Evolutionary conservation across 2,888 invertebrate species (phyloP).

Genomic region (Phoenoteleia sp.): DNA sequence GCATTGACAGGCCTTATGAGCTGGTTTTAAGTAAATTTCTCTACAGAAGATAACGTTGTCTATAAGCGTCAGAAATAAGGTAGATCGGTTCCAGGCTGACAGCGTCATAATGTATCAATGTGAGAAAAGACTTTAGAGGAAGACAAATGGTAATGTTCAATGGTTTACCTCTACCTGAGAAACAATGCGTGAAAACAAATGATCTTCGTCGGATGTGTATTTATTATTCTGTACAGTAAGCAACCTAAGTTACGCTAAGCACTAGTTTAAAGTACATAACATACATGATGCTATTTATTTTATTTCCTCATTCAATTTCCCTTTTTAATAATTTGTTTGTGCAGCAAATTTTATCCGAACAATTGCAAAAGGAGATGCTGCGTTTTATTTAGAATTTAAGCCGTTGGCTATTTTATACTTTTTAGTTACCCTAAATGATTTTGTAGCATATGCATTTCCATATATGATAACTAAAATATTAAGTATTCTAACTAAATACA

Average conservation of each 20-base stretch:
- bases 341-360: neutral
- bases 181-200: conserved; percentile 82
- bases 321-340: conserved; percentile 35
- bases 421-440: too few relatives aligned
- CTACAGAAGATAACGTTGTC: conserved; percentile 31
- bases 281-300: conserved; percentile 36
- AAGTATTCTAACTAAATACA: too few relatives aligned
- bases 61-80: conserved; percentile 40
- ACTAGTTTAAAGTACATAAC: conserved; percentile 36
- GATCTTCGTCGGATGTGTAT: conserved; percentile 81
- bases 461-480: too few relatives aligned
- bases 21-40: conserved; percentile 17
- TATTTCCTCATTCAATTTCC: conserved; percentile 25
- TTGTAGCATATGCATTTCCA: too few relatives aligned
- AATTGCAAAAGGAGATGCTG: neutral
- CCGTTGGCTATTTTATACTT: too few relatives aligned
- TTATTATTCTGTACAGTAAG: conserved; percentile 77
- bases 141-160: conserved; percentile 79
- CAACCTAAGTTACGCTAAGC: conserved; percentile 38
- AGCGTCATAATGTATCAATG: conserved; percentile 64
- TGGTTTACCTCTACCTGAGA: conserved; percentile 72
- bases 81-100: conserved; percentile 10
- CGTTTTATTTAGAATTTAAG: too few relatives aligned
- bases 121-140: conserved; percentile 77
- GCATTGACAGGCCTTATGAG: conserved; percentile 29